Evolutionary conservation across 2,888 invertebrate species (phyloP), one percentile per base, ranked within the genome.

Genomic region (Rhynchonema sp.): DNA sequence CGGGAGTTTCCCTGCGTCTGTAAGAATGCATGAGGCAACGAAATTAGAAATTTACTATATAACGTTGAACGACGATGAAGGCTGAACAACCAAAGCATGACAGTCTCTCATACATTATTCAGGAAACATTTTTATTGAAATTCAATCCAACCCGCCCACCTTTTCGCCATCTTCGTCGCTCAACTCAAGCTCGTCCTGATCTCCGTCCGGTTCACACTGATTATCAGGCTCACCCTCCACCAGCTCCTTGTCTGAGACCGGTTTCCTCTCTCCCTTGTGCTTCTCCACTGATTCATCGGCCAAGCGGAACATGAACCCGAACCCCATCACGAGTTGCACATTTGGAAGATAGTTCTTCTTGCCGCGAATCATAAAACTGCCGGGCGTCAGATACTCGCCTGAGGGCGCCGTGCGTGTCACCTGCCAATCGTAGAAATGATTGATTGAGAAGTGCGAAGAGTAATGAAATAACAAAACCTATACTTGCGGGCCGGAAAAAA

Each of bases 361-460:
- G 46, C 98, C 76, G 62, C 96, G 81, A 67, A 94, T 84, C 90
- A 94, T 92, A 77, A 94, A 94, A 68, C 89, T 87, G 65, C 92
- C 98, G 1, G 94, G 90, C 1, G 86, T 84, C 62, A 98, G 81
- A 76, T 91, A 98, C 78, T 99, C 96, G 62, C 98, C 98, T 13
- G 89, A 84, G 0, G 96, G 98, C 0, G 98, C 96, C 0, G 91
- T 91, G 78, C 98, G 92, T 30, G 88, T 88, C 23, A 98, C 92
- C 77, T 72, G 29, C n/a, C 56, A 60, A n/a, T n/a, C n/a, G n/a
- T n/a, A n/a, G n/a, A n/a, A n/a, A n/a, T n/a, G 20, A 23, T 26
- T n/a, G n/a, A n/a, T n/a, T n/a, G n/a, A n/a, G n/a, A n/a, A n/a
- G n/a, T n/a, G n/a, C n/a, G n/a, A n/a, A n/a, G n/a, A n/a, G n/a